Base-by-base conservation (phyloP, 2,113 vertebrate genomes). In the Cygnus atratus region DNA sequence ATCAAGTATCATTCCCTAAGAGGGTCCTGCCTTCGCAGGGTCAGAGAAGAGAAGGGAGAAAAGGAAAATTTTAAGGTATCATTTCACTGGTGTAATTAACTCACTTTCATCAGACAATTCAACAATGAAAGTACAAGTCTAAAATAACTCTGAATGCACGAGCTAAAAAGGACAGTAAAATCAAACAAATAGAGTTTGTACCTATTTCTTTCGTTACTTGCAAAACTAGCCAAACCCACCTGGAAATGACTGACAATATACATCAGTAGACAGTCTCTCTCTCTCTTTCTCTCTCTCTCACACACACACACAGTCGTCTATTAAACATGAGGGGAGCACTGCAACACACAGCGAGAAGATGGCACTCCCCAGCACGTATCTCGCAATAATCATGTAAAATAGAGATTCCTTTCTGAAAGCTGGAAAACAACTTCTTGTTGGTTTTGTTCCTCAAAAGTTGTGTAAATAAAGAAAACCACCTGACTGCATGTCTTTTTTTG, bases 211-310 rank as follows among this genome's bases (percentile, higher is more conserved):
- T 28, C 81, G 21, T 54, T 87, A 65, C 57, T 74, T 82, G 75
- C 37, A 73, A 46, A 90, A 48, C 78, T 88, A 73, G 25, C 81
- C 94, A 84, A 62, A 83, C 85, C 63, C 71, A 87, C 46, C 71
- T 86, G 73, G 90, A 92, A 89, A 57, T 76, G 72, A 95, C 78
- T 81, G 81, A 96, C 46, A 21, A 39, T 43, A 77, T 33, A 29
- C 13, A 84, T 52, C 28, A 63, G 93, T 50, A 93, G 44, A 63
- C 4, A 5, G 55, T 37, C 46, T 82, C 39, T 52, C 50, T 25
- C 4, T 1, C 3, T 50, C 11, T 22, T 4, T 1, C 3, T 52
- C 50, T 25, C 4, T 1, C 3, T 50, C 4, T 1, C 3, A 26
- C 61, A 24, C 74, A 92, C 87, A 93, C 92, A 78, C 13, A 75